Evolutionary conservation across 1,140 invertebrate genomes (phyloP).

Genomic region (Prorops nasuta): DNA sequence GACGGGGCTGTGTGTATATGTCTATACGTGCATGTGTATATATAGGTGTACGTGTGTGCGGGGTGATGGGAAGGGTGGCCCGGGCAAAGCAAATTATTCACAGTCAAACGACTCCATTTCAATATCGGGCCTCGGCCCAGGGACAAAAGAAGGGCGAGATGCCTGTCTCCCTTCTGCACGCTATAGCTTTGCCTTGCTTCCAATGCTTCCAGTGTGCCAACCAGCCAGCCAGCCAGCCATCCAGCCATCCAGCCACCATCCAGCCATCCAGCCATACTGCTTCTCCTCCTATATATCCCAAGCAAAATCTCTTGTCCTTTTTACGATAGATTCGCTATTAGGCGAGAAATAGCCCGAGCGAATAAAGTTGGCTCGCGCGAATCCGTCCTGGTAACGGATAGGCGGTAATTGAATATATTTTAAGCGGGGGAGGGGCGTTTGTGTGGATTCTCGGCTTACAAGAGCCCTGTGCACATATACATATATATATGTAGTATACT

Average conservation of each 20-base stretch:
- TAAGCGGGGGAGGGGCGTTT: constrained; percentile 49
- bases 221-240: constrained; percentile 15
- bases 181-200: constrained; percentile 55
- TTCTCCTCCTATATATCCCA: constrained; percentile 12
- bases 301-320: constrained; percentile 19
- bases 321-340: no score
- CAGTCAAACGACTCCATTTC: constrained; percentile 61
- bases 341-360: constrained; percentile 28
- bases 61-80: constrained; percentile 33
- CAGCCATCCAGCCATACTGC: constrained; percentile 5
- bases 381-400: no score
- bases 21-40: not conserved
- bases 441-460: constrained; percentile 54
- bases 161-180: constrained; percentile 55
- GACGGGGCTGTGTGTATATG: constrained; percentile 1
- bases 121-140: constrained; percentile 55
- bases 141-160: constrained; percentile 60
- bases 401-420: constrained; percentile 52
- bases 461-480: constrained; percentile 21
- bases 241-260: constrained; percentile 11
- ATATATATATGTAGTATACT: constrained; percentile 1
- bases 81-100: constrained; percentile 60
- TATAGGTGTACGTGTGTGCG: constrained; percentile 8
- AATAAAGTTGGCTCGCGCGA: no score
- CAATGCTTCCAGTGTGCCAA: constrained; percentile 35